Base-by-base conservation (phyloP, 2,113 vertebrate species). In the Scomber colias region DNA sequence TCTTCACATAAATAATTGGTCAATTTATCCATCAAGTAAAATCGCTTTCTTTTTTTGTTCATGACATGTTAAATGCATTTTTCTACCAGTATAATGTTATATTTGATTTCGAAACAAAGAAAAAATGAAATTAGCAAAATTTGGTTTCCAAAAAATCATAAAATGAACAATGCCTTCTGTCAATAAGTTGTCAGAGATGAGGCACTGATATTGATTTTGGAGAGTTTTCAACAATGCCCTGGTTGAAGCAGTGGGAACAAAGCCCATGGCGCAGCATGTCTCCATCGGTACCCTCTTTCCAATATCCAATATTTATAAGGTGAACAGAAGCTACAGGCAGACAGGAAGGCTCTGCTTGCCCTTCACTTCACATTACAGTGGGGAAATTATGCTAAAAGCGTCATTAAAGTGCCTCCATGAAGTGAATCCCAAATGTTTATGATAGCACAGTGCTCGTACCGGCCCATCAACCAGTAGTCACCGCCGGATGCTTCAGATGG, bases 381-480 rank as follows among this genome's bases (percentile, higher is more conserved):
- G 74, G 68, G 73, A 71, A 86, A 89, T 89, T 86, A 79, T 88
- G 83, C 88, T 89, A 88, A 91, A 90, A 90, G 87, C 88, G 62
- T 90, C 86, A 83, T 91, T 92, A 91, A 89, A 90, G 83, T 82
- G 67, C 82, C 85, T 86, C 79, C 80, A 88, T 89, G 79, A 90
- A 89, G 88, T 81, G 79, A 89, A 89, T 89, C 79, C 79, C 81
- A 85, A 90, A 90, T 91, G 81, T 92, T 90, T 90, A 81, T 86
- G 80, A 84, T 87, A 87, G 87, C 83, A 53, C 73, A 48, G 31
- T 13, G 69, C 75, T 85, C 40, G 49, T 59, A 75, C 55, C 19
- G 56, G 66, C 82, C 81, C 87, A 82, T 92, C 81, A 85, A 83
- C 60, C 67, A 53, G 66, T 53, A 83, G 84, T 87, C 78, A 90